Evolutionary conservation across 2,888 invertebrate genomes (phyloP).

Genomic region (Pyrgus malvae): DNA sequence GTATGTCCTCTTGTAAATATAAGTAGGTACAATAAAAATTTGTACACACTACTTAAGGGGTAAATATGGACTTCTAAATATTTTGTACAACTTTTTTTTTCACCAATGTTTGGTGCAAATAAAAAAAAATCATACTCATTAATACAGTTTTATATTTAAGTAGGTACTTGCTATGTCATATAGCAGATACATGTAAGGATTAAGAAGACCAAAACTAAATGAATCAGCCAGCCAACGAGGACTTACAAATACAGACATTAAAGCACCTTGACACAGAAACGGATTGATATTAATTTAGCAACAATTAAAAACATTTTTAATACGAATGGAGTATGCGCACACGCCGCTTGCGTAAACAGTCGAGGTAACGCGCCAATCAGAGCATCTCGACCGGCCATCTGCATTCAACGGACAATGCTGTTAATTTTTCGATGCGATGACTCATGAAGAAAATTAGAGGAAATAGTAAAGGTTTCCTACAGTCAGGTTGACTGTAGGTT

Average conservation of each 20-base stretch:
- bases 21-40: too few relatives aligned
- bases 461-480: slow-evolving; percentile 17
- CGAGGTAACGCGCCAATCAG: slow-evolving; percentile 56
- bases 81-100: too few relatives aligned
- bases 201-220: too few relatives aligned
- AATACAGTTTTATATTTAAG: too few relatives aligned
- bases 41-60: too few relatives aligned
- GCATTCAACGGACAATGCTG: slow-evolving; percentile 19
- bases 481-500: slow-evolving; percentile 22
- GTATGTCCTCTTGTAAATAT: too few relatives aligned
- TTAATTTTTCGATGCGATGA: slow-evolving; percentile 25
- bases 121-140: too few relatives aligned
- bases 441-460: slow-evolving; percentile 28
- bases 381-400: slow-evolving; percentile 53
- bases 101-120: too few relatives aligned
- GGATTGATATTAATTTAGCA: slow-evolving; percentile 17
- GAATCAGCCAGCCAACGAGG: slow-evolving; percentile 1
- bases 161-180: too few relatives aligned
- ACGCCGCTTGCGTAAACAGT: slow-evolving; percentile 31
- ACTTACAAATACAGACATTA: not conserved
- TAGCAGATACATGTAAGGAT: too few relatives aligned
- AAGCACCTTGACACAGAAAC: slow-evolving; percentile 18
- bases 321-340: slow-evolving; percentile 7
- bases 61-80: too few relatives aligned
- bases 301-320: slow-evolving; percentile 22